Conservation (phyloP, 2,113 vertebrate species). For the Tetrao urogallus region DNA sequence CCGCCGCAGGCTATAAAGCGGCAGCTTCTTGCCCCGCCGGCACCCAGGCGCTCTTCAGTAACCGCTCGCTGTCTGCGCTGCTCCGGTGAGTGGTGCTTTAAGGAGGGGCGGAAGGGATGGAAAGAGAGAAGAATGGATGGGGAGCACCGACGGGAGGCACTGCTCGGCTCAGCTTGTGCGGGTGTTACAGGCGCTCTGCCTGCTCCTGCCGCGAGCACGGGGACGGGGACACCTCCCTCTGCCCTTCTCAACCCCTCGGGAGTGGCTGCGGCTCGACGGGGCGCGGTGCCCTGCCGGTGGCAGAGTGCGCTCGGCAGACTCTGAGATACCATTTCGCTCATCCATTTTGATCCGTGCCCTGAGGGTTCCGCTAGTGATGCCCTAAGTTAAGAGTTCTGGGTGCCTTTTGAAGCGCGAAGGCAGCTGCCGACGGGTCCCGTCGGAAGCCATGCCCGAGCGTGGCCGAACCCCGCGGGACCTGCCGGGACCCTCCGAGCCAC, state of each 20-base stretch:
- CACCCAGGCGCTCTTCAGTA: conserved; percentile 70
- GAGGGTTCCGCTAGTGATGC: not conserved
- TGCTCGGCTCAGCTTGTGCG: too few relatives aligned
- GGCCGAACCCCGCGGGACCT: not conserved
- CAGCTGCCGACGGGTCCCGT: not conserved
- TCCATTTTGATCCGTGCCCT: not conserved
- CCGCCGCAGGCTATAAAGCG: conserved; percentile 75
- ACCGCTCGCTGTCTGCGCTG: conserved; percentile 43
- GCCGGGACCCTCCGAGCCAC: not conserved
- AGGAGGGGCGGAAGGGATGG: not conserved
- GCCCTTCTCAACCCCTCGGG: too few relatives aligned
- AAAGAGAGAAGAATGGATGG: not conserved
- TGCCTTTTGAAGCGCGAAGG: not conserved
- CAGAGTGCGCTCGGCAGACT: too few relatives aligned
- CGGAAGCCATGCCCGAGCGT: not conserved
- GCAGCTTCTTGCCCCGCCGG: conserved; percentile 45
- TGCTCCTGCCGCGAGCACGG: too few relatives aligned
- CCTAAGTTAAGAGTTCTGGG: not conserved
- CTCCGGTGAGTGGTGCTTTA: conserved; percentile 78
- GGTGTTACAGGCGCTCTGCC: too few relatives aligned
- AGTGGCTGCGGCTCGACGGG: not conserved
- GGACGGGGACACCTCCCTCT: too few relatives aligned
- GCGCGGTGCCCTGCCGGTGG: too few relatives aligned
- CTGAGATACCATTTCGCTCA: too few relatives aligned
- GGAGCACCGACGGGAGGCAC: not conserved